phyloP scores from a whole-genome alignment of 2,797 vertebrate species.

The Paramormyrops hopkinsi region DNA sequence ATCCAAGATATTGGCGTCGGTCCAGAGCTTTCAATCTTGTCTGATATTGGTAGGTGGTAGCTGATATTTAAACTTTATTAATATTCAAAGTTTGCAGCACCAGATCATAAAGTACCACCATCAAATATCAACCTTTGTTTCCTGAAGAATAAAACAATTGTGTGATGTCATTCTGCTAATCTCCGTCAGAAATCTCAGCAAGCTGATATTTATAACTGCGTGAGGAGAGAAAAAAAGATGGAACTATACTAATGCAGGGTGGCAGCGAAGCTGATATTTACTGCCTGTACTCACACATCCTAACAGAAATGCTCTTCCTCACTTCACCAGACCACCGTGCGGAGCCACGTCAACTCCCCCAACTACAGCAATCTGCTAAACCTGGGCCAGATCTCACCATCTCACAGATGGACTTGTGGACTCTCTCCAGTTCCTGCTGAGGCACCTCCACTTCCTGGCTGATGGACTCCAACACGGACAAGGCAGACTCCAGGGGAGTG shows the following conservation, averaged over 20 bases:
- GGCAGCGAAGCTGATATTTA: neutral
- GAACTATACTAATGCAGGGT: neutral
- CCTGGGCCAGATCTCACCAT: conserved; percentile 49
- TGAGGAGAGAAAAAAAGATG: neutral
- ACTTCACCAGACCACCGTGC: neutral
- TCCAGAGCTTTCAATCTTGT: neutral
- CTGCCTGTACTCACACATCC: neutral
- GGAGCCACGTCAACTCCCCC: neutral
- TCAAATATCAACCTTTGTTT: neutral
- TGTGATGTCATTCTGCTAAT: neutral
- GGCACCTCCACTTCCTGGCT: conserved; percentile 27
- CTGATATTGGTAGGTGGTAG: neutral
- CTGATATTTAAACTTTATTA: neutral
- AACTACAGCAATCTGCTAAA: neutral
- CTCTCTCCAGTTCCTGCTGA: conserved; percentile 34
- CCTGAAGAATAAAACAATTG: neutral
- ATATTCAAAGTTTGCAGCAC: neutral
- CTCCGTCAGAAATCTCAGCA: neutral
- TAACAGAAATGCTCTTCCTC: neutral
- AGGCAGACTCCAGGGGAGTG: conserved; percentile 57
- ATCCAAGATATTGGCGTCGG: neutral
- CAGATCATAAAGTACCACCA: neutral
- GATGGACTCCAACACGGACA: conserved; percentile 46
- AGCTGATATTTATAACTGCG: neutral
- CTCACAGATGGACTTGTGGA: conserved; percentile 46